phyloP scores from a whole-genome alignment of 2,797 vertebrate genomes.

The Tamandua tetradactyla region DNA sequence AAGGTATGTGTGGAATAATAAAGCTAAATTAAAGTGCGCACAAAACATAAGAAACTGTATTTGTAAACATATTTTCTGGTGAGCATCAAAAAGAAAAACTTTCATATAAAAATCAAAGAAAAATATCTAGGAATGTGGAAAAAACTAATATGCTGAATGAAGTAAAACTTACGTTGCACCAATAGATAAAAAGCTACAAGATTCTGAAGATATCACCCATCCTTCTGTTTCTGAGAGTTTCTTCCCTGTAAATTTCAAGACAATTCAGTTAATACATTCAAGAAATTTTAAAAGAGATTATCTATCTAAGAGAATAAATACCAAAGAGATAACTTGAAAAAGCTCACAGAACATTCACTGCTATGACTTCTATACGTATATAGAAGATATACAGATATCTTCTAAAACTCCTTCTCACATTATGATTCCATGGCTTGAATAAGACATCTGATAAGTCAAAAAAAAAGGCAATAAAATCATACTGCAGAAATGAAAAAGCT shows the following conservation, averaged over 20 bases:
- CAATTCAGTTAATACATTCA: constrained; percentile 16
- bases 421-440: neutral
- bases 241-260: constrained; percentile 85
- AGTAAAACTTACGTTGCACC: constrained; percentile 92
- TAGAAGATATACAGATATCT: too few relatives aligned
- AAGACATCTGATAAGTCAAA: neutral
- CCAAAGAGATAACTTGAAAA: neutral
- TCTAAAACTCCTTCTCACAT: neutral
- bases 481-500: neutral
- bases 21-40: neutral
- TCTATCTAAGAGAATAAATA: constrained; percentile 23
- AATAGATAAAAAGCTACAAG: constrained; percentile 99
- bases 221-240: constrained; percentile 94
- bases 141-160: neutral
- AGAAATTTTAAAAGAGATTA: constrained; percentile 25
- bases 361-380: too few relatives aligned
- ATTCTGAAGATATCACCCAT: constrained; percentile 99
- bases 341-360: neutral
- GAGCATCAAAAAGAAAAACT: neutral
- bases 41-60: neutral
- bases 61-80: neutral
- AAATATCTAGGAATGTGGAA: neutral
- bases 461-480: constrained; percentile 19
- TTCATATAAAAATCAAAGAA: neutral
- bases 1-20: too few relatives aligned